phyloP scores from a whole-genome alignment of 2,797 vertebrate genomes.

The Dermochelys coriacea region DNA sequence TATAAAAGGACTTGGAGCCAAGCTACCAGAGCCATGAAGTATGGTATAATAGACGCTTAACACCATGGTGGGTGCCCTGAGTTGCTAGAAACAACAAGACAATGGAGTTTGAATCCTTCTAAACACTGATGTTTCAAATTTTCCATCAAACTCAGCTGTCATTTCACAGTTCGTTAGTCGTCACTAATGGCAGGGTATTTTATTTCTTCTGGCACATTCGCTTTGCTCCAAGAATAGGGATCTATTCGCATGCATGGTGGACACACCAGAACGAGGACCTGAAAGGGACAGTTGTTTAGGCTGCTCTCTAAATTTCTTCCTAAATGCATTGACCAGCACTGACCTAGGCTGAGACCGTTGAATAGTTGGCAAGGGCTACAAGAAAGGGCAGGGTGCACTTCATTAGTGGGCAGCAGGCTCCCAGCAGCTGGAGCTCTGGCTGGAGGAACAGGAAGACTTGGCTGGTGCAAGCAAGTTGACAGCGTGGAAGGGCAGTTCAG shows the following conservation, averaged over 20 bases:
- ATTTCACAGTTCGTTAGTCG: background rate
- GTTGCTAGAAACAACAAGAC: background rate
- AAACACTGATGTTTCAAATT: background rate
- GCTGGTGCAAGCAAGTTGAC: too few relatives aligned
- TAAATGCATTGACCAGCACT: too few relatives aligned
- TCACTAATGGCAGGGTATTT: background rate
- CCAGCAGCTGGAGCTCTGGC: too few relatives aligned
- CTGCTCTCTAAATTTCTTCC: too few relatives aligned
- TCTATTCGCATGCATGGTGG: background rate
- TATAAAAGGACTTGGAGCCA: background rate
- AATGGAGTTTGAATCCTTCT: background rate
- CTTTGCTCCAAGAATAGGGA: background rate
- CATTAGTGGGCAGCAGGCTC: too few relatives aligned
- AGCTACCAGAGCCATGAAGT: background rate
- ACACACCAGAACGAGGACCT: too few relatives aligned
- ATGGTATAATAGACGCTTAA: background rate
- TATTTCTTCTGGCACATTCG: background rate
- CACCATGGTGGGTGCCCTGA: background rate
- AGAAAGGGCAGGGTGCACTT: too few relatives aligned
- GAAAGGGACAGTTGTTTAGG: too few relatives aligned
- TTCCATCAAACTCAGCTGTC: background rate
- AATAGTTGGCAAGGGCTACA: too few relatives aligned
- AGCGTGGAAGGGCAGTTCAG: too few relatives aligned
- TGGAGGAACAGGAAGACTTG: too few relatives aligned
- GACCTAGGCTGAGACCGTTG: too few relatives aligned